Evolutionary conservation across 2,888 invertebrate genomes (phyloP).

Genomic region (Hypercompe scribonia): DNA sequence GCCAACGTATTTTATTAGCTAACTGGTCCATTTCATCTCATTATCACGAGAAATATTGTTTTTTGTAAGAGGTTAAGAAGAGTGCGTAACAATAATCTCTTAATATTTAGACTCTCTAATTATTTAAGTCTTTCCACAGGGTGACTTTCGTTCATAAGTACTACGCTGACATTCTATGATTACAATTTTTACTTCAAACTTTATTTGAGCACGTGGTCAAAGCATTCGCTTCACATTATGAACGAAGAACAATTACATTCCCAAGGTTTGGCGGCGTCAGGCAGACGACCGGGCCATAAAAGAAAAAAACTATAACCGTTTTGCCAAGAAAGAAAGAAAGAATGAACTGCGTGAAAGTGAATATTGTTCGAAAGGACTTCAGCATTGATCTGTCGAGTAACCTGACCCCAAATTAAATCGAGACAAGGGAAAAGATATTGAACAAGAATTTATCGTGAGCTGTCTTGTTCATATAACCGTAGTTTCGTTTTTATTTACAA

Average conservation of each 20-base stretch:
- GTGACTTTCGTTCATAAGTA: too few relatives aligned
- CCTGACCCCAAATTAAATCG: not conserved
- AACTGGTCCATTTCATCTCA: not conserved
- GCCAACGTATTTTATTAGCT: not conserved
- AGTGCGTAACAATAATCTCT: not conserved
- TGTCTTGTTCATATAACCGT: not conserved
- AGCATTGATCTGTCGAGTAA: not conserved
- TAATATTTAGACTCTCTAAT: too few relatives aligned
- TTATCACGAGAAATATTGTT: not conserved
- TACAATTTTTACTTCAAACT: too few relatives aligned
- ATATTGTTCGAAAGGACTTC: not conserved
- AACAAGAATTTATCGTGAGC: not conserved
- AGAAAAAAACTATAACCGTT: not conserved
- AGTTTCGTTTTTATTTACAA: conserved; percentile 15
- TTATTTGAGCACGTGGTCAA: not conserved
- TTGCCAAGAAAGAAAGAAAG: not conserved
- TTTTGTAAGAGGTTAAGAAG: not conserved
- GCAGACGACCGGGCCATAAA: too few relatives aligned
- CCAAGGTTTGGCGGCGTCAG: not conserved
- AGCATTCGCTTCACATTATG: not conserved
- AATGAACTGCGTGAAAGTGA: not conserved
- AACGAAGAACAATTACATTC: not conserved
- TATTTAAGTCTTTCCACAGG: too few relatives aligned
- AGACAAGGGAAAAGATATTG: not conserved
- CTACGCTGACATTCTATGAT: too few relatives aligned